Evolutionary conservation across 2,113 vertebrate genomes (phyloP).

Genomic region (Gallinago jamesoni): DNA sequence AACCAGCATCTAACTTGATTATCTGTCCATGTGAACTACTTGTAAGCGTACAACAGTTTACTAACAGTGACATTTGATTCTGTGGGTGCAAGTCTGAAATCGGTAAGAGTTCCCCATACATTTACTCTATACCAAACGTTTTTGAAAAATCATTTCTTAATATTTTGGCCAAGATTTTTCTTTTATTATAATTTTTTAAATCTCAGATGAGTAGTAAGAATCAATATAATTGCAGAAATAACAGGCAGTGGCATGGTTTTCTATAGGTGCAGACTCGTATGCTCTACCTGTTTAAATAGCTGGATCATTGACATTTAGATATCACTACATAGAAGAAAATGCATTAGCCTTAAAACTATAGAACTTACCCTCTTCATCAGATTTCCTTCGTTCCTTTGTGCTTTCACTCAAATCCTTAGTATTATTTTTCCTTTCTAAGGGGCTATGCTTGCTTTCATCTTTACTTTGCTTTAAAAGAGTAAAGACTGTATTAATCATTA

Average conservation of each 20-base stretch:
- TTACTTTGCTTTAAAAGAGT: constrained; percentile 49
- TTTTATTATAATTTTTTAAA: background rate
- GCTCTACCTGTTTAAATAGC: background rate
- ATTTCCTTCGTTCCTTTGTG: background rate
- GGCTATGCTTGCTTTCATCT: background rate
- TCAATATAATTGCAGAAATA: background rate
- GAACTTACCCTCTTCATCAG: constrained; percentile 44
- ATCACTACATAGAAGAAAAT: background rate
- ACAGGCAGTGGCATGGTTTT: background rate
- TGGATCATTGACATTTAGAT: background rate
- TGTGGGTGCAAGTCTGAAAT: background rate
- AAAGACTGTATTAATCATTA: background rate
- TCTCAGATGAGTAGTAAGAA: background rate
- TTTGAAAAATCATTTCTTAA: background rate
- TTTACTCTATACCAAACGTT: background rate
- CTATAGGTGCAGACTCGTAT: background rate
- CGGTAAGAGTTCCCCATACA: no score
- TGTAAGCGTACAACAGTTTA: background rate
- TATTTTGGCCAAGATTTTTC: background rate
- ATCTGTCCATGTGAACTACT: background rate
- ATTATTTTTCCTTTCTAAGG: constrained; percentile 4
- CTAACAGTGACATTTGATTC: background rate
- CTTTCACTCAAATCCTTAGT: constrained; percentile 1
- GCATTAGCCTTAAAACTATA: background rate
- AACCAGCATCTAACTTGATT: background rate